phyloP scores from a whole-genome alignment of 2,797 vertebrate species.

The Cirrhinus mrigala region DNA sequence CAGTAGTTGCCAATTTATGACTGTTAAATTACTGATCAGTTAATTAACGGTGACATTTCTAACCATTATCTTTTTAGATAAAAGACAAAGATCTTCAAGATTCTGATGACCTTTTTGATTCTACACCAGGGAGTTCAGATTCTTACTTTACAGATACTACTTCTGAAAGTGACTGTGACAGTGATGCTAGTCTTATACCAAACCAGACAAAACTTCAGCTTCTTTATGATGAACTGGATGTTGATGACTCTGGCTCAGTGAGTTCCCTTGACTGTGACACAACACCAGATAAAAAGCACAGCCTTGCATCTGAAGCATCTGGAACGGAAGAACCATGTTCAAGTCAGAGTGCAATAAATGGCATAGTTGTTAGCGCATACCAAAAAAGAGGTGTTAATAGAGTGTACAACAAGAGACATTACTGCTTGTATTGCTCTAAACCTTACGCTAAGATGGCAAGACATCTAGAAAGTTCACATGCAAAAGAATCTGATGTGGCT shows the following conservation, averaged over 20 bases:
- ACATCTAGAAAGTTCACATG: constrained; percentile 47
- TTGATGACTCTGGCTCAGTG: constrained; percentile 10
- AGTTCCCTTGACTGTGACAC: constrained; percentile 8
- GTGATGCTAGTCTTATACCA: constrained; percentile 19
- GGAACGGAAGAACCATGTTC: constrained; percentile 31
- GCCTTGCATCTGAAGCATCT: neutral
- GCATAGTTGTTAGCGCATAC: constrained; percentile 33
- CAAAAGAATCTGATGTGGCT: constrained; percentile 35
- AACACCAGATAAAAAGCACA: neutral
- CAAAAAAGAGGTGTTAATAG: constrained; percentile 39
- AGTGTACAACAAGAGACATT: constrained; percentile 58
- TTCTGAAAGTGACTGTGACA: constrained; percentile 35
- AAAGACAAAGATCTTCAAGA: constrained; percentile 46
- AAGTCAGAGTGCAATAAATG: neutral
- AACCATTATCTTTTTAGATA: constrained; percentile 47
- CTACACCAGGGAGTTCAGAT: constrained; percentile 55
- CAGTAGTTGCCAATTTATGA: neutral
- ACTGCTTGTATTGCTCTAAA: constrained; percentile 50
- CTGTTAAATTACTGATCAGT: neutral
- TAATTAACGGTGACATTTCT: neutral
- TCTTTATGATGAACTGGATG: constrained; percentile 27
- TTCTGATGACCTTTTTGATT: constrained; percentile 57
- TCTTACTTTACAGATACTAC: constrained; percentile 48
- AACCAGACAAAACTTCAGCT: neutral
- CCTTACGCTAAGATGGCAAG: constrained; percentile 52